phyloP scores from a whole-genome alignment of 2,888 invertebrate species.

The Dusona sp. region DNA sequence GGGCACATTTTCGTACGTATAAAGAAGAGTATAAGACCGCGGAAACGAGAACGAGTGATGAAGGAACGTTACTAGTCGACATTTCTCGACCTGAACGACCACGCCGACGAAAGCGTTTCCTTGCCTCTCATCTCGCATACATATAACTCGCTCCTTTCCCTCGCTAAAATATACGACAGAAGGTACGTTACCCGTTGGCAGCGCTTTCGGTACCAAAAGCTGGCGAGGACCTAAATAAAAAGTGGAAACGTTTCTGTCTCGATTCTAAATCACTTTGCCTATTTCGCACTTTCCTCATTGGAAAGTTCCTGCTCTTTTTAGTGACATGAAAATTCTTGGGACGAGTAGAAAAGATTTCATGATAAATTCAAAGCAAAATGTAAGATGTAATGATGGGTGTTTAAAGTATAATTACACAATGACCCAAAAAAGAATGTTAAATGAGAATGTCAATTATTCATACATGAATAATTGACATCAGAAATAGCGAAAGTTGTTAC shows the following conservation, averaged over 20 bases:
- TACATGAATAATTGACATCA: not conserved
- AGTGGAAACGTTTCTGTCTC: slow-evolving; percentile 37
- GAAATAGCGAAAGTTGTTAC: not conserved
- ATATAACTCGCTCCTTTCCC: slow-evolving; percentile 6
- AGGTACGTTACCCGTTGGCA: slow-evolving; percentile 28
- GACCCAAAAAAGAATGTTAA: no score
- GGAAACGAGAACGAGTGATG: slow-evolving; percentile 32
- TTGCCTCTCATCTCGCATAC: slow-evolving; percentile 17
- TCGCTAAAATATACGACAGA: slow-evolving; percentile 15
- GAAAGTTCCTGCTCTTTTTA: not conserved
- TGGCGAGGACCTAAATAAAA: slow-evolving; percentile 1
- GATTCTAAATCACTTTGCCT: slow-evolving; percentile 54
- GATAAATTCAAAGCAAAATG: not conserved
- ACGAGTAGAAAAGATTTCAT: not conserved
- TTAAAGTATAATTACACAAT: no score
- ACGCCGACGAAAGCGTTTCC: slow-evolving; percentile 32
- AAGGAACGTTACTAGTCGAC: slow-evolving; percentile 49
- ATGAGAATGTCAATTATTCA: no score
- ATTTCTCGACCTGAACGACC: slow-evolving; percentile 9
- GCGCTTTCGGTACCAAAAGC: slow-evolving; percentile 30
- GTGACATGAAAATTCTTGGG: not conserved
- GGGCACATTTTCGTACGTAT: not conserved
- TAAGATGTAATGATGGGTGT: not conserved
- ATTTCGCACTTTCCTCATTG: not conserved
- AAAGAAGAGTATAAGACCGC: slow-evolving; percentile 24